phyloP scores from a whole-genome alignment of 2,888 invertebrate species.

The Dasysyrphus tricinctus region DNA sequence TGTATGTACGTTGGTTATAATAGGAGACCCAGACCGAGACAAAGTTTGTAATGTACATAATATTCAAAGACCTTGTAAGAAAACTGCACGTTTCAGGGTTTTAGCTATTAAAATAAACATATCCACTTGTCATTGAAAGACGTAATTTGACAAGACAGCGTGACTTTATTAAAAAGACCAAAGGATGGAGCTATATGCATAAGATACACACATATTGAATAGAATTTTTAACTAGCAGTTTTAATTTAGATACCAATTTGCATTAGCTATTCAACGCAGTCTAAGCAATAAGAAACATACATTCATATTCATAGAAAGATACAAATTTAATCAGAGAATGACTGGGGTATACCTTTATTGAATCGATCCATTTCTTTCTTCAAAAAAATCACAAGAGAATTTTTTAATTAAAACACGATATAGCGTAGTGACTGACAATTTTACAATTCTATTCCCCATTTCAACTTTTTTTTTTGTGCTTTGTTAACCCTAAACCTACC shows the following conservation, averaged over 20 bases:
- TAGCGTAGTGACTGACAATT: constrained; percentile 5
- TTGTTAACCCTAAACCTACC: background rate
- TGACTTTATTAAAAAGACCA: too few relatives aligned
- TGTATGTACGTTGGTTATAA: too few relatives aligned
- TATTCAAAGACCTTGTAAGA: too few relatives aligned
- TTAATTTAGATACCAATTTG: background rate
- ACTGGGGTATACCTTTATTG: background rate
- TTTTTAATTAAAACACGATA: constrained; percentile 27
- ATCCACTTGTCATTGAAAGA: too few relatives aligned
- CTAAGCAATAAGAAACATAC: background rate
- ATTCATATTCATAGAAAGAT: background rate
- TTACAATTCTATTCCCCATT: constrained; percentile 2
- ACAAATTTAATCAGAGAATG: background rate
- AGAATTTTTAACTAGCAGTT: background rate
- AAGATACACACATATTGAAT: background rate
- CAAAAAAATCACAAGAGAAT: background rate
- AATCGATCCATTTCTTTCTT: background rate
- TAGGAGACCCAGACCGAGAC: too few relatives aligned
- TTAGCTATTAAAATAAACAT: too few relatives aligned
- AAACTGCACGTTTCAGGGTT: too few relatives aligned
- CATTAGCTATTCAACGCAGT: background rate
- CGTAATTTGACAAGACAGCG: too few relatives aligned
- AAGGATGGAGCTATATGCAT: too few relatives aligned
- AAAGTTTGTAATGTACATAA: too few relatives aligned
- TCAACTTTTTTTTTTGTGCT: background rate